These are phyloP conservation scores for Aphidius colemani DNA, from an alignment of 2,888 invertebrate species.

Conservation along the genomic window DNA sequence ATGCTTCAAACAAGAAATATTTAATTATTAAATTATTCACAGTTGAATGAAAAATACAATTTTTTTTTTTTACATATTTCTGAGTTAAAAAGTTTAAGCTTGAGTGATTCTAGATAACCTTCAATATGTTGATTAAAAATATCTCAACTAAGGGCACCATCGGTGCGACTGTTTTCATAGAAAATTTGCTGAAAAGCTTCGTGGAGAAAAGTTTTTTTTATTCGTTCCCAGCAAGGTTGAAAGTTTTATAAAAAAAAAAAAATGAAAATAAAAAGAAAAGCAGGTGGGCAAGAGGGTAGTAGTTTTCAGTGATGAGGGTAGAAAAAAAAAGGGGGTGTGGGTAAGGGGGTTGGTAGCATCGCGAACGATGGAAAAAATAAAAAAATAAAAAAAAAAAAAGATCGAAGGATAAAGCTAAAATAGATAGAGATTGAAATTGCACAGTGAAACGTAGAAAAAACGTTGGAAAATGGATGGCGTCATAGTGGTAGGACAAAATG, in stretches of 20 bases:
- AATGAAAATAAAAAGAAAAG: slow-evolving; percentile 21
- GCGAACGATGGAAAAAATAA: slow-evolving; percentile 17
- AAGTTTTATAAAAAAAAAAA: slow-evolving; percentile 5
- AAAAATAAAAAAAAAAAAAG: slow-evolving; percentile 9
- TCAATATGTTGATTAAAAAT: slow-evolving; percentile 31
- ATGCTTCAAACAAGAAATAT: neutral
- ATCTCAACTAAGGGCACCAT: slow-evolving; percentile 32
- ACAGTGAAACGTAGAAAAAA: slow-evolving; percentile 3
- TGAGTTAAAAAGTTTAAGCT: too few relatives aligned
- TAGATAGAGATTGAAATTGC: slow-evolving; percentile 24
- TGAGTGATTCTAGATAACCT: slow-evolving; percentile 12
- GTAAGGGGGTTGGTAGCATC: neutral
- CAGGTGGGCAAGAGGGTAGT: slow-evolving; percentile 20
- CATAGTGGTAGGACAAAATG: slow-evolving; percentile 12
- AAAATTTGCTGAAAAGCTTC: slow-evolving; percentile 32
- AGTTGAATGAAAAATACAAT: slow-evolving; percentile 5
- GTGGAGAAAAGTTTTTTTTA: slow-evolving; percentile 33
- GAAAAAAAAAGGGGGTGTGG: slow-evolving; percentile 1
- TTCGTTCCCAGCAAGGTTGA: slow-evolving; percentile 23
- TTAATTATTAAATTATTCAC: slow-evolving; percentile 1
- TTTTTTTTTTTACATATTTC: too few relatives aligned
- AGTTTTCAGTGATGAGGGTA: slow-evolving; percentile 3
- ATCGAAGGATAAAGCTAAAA: slow-evolving; percentile 27
- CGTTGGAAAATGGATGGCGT: slow-evolving; percentile 17
- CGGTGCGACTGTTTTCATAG: slow-evolving; percentile 21